Percentiles rank a stretch among this genome's conserved stretches.
phyloP scores from a whole-genome alignment of 2,888 invertebrate species.

The Taenaris catops region DNA sequence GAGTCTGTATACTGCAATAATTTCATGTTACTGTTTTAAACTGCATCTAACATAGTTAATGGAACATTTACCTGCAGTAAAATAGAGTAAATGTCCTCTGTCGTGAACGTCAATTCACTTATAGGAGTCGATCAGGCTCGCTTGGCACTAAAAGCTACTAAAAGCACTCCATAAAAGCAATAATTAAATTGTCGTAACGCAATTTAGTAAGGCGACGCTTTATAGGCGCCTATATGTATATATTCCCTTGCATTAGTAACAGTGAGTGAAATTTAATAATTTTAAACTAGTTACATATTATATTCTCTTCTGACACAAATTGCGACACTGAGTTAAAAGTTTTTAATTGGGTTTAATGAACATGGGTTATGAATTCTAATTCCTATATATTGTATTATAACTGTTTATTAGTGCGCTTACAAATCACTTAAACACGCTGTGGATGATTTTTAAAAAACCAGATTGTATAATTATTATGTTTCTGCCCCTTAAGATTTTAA shows the following conservation, averaged over 20 bases:
- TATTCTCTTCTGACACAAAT: too few species aligned
- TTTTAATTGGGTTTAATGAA: too few species aligned
- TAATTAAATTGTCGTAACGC: constrained; percentile 78
- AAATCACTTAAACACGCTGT: too few species aligned
- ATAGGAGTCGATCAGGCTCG: constrained; percentile 71
- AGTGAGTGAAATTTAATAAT: constrained; percentile 9
- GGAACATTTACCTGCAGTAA: constrained; percentile 29
- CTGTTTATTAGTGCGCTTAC: too few species aligned
- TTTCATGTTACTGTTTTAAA: not conserved
- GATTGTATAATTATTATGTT: too few species aligned
- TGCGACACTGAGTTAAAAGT: too few species aligned
- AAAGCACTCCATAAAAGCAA: constrained; percentile 81
- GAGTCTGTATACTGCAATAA: too few species aligned
- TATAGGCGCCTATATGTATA: constrained; percentile 48
- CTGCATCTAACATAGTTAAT: constrained; percentile 9
- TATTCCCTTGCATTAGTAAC: constrained; percentile 10
- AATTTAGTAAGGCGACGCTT: constrained; percentile 72
- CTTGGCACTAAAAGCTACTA: constrained; percentile 79
- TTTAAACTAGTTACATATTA: too few species aligned
- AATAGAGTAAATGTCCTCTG: constrained; percentile 43
- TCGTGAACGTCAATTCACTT: constrained; percentile 73
- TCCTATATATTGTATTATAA: too few species aligned
- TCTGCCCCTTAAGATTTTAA: too few species aligned
- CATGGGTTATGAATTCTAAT: too few species aligned
- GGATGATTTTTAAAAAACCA: too few species aligned